Percentiles rank a stretch among this genome's conserved stretches.
These are phyloP conservation scores for Pachypeltis micranthus DNA, from an alignment of 1,140 invertebrate genomes.

Conservation along the genomic window DNA sequence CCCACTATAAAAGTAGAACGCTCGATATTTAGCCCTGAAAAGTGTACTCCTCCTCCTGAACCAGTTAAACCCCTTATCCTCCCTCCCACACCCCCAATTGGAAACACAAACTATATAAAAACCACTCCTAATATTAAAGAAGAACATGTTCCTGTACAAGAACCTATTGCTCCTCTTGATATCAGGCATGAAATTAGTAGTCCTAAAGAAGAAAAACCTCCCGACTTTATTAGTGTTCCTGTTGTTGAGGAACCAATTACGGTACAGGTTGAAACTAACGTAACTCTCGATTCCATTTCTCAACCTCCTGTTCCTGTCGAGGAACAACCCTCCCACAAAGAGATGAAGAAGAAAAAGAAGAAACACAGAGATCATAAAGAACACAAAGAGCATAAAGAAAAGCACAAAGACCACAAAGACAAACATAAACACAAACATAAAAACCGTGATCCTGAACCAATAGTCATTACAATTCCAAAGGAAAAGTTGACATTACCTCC, in stretches of 20 bases:
- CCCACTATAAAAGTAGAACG: conserved; percentile 12
- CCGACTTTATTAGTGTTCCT: neutral
- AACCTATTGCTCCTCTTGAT: neutral
- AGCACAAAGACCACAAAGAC: conserved; percentile 21
- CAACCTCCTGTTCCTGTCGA: neutral
- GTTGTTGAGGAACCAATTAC: neutral
- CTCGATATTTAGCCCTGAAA: conserved; percentile 20
- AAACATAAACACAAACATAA: conserved; percentile 23
- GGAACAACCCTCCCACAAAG: neutral
- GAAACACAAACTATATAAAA: neutral
- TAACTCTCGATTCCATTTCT: no score
- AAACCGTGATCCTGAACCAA: conserved; percentile 19
- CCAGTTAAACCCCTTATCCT: neutral
- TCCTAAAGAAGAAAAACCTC: conserved; percentile 11
- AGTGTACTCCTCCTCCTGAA: conserved; percentile 1
- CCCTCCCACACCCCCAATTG: neutral
- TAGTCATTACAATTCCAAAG: conserved; percentile 21
- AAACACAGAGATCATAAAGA: conserved; percentile 20
- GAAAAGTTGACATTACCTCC: conserved; percentile 17
- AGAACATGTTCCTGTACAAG: neutral
- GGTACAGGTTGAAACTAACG: neutral
- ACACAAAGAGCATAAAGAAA: conserved; percentile 11
- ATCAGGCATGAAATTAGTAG: neutral
- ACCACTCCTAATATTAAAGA: neutral
- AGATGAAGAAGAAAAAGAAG: conserved; percentile 9